A percentile compares a stretch with the other conserved stretches of the same genome.
These are phyloP conservation scores for Actinostola sp. DNA, from an alignment of 92 coral and sea anemone genomes.

Conservation along the genomic window DNA sequence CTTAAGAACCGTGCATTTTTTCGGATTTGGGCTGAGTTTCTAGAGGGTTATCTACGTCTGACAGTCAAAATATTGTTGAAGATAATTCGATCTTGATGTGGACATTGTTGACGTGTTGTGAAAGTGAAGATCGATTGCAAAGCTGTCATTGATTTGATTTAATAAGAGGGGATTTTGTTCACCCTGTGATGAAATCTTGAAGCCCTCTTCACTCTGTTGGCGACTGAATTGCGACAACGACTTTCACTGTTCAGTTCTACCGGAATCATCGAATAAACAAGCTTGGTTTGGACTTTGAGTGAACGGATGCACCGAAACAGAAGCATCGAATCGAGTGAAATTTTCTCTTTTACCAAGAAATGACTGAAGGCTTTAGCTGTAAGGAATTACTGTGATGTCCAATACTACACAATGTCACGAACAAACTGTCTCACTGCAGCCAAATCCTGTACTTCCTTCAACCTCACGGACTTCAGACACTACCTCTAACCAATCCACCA, in stretches of 20 bases:
- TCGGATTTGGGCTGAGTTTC: slow-evolving; percentile 3
- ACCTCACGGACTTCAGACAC: neutral
- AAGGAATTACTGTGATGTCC: slow-evolving; percentile 14
- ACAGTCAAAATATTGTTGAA: neutral
- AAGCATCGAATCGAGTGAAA: no score
- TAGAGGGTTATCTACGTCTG: neutral
- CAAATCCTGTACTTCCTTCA: neutral
- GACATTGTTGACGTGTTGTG: slow-evolving; percentile 11
- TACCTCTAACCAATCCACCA: neutral
- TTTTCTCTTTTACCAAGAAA: neutral
- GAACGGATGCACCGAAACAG: no score
- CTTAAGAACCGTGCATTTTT: slow-evolving; percentile 1
- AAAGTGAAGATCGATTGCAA: neutral
- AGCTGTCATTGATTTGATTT: neutral
- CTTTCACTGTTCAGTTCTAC: neutral
- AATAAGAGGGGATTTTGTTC: neutral
- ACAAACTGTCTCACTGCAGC: slow-evolving; percentile 1
- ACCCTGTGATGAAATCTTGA: slow-evolving; percentile 27
- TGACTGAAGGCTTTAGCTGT: neutral
- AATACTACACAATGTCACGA: slow-evolving; percentile 9
- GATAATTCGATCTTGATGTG: neutral
- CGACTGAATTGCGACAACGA: slow-evolving; percentile 18
- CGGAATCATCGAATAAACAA: no score
- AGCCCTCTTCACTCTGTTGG: neutral
- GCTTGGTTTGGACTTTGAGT: no score